Percentiles rank a stretch among this genome's conserved stretches.
Conservation (phyloP, 2,113 vertebrate genomes). For the Cyanistes caeruleus region DNA sequence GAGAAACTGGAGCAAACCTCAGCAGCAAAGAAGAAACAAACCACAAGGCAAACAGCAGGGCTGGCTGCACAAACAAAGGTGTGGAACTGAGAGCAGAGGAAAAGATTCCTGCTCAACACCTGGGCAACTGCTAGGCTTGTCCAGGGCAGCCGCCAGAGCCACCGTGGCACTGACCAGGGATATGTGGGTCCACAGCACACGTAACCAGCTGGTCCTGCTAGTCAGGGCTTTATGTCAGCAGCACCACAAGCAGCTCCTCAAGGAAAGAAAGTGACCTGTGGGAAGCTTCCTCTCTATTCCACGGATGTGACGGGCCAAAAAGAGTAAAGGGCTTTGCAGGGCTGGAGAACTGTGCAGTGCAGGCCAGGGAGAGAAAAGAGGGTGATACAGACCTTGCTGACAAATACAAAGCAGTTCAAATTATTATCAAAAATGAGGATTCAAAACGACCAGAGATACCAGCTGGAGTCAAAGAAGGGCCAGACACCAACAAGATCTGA, state of each 20-base stretch:
- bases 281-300: background rate
- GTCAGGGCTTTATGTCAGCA: background rate
- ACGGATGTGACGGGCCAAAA: background rate
- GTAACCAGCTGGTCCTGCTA: background rate
- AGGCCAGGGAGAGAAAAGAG: background rate
- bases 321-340: background rate
- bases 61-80: conserved; percentile 52
- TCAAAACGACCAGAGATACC: background rate
- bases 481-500: background rate
- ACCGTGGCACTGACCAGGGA: background rate
- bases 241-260: background rate
- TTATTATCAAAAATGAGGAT: background rate
- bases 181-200: background rate
- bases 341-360: background rate
- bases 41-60: conserved; percentile 36
- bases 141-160: background rate
- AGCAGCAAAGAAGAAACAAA: conserved; percentile 48
- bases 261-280: background rate
- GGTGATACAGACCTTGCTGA: background rate
- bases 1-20: conserved; percentile 70
- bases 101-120: background rate
- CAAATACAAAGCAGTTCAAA: background rate
- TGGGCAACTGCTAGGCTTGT: background rate
- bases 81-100: conserved; percentile 1
- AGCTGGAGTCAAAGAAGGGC: background rate